Base-by-base conservation (phyloP, 2,797 vertebrate species). In the Todus mexicanus region DNA sequence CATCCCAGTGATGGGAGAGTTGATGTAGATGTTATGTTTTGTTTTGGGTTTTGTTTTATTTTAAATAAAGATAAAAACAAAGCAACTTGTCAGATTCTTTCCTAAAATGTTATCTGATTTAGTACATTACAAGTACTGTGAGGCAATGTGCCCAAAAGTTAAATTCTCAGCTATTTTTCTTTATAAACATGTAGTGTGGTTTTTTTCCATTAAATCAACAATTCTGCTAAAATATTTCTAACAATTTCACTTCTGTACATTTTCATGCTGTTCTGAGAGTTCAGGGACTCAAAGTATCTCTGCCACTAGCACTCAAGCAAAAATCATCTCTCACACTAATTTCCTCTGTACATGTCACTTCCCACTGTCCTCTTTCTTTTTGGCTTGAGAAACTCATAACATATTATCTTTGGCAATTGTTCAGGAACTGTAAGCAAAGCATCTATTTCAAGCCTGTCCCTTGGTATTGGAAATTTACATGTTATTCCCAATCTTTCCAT, bases 371-470 rank as follows among this genome's bases (percentile, higher is more conserved):
- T 90, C 26, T 79, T 76, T 68, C 53, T 50, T 89, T 74, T 82
- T 84, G 78, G 81, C 82, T 92, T 88, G 69, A 85, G 73, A 79
- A 77, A 43, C 7, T 2, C 6, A 4, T 77, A 85, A 83, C 59
- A 64, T 93, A 68, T 69, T 92, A 43, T 92, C 69, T 47, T 96
- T 97, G 93, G 93, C 90, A 96, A 42, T 23, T 77, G 37, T 88
- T 92, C 71, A 84, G 64, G 27, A 92, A 63, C 89, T 90, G 79
- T 82, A 96, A 96, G 43, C 37, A 90, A 88, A 78, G 12, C 29
- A 61, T 33, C 51, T 81, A 64, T 74, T 91, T 80, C 88, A 92
- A 91, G 43, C 10, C 19, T 77, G n/a, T 91, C 85, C 48, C 80
- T 88, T 68, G 80, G 57, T 93, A 80, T 82, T 70, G 89, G 50